Evolutionary conservation across 2,113 vertebrate genomes (phyloP), one percentile per base, ranked within the genome.

Genomic region (Cynocephalus volans): DNA sequence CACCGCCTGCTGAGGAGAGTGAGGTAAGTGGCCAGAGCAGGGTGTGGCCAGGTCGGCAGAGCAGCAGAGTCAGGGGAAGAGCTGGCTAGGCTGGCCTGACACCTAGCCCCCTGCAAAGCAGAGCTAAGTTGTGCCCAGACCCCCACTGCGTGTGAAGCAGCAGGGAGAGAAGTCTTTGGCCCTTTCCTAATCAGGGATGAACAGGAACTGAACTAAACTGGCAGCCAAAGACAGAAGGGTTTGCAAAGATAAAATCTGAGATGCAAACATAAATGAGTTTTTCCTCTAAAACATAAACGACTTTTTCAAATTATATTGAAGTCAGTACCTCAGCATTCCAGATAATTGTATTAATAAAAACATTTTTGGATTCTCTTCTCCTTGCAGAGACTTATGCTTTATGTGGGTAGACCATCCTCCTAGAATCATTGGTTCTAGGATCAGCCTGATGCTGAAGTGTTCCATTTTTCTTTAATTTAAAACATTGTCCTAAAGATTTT

Each of bases 1-100:
- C 99, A 2, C 99, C 98, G 14, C 98, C 99, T 3, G 98, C 96
- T 28, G 99, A 99, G 33, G 99, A 99, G 98, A 99, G 99, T 0
- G 99, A 99, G 98, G 99, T 99, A 97, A 98, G 98, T 98, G 80
- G 17, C 64, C 48, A 1, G 1, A 67, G 23, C 10, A 3, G 33
- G 36, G 3, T 41, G 15, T 5, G 2, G 45, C 58, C 18, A 0
- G 23, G 33, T 60, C 73, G 73, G 70, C 48, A 50, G 50, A n/a
- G 41, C 93, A 69, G 76, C 8, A 18, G 33, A 62, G 36, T 41
- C 10, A 31, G 52, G 21, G 10, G 1, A n/a, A n/a, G 33, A 62
- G 50, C 11, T 77, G 85, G 9, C 6, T 23, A 8, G 14, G 21
- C 23, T 69, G 18, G 36, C 31, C n/a, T 0, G 2, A 45, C 31